These are phyloP conservation scores for Branchinecta sandiegonensis DNA, from an alignment of 2,888 invertebrate species.

Conservation along the genomic window DNA sequence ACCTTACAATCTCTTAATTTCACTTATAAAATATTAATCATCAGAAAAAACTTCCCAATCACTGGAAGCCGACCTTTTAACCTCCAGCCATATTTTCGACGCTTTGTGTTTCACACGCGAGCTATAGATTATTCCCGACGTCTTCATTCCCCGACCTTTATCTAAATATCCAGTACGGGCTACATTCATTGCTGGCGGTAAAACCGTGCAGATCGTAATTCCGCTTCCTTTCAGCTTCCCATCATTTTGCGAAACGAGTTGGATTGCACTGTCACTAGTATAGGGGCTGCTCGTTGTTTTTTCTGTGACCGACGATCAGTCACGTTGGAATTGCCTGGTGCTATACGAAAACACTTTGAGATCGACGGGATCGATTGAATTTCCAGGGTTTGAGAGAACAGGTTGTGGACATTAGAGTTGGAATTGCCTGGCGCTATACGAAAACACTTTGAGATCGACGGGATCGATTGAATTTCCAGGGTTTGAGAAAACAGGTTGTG, in stretches of 20 bases:
- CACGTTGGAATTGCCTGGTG: too few species aligned
- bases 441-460: too few species aligned
- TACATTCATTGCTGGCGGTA: slow-evolving; percentile 1
- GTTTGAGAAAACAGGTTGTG: too few species aligned
- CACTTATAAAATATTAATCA: not conserved
- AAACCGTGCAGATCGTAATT: slow-evolving; percentile 7
- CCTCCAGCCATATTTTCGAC: slow-evolving; percentile 2
- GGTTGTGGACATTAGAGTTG: too few species aligned
- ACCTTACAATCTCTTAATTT: not conserved
- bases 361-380: too few species aligned
- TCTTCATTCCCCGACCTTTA: not conserved
- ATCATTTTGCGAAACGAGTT: not conserved
- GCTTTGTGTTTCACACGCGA: slow-evolving; percentile 4
- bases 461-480: too few species aligned
- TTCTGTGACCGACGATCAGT: too few species aligned
- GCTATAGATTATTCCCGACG: not conserved
- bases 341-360: too few species aligned
- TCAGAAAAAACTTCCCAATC: slow-evolving; percentile 10
- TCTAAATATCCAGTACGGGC: slow-evolving; percentile 2
- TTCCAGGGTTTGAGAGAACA: too few species aligned
- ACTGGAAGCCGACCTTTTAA: not conserved
- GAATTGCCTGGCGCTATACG: too few species aligned
- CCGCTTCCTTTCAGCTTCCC: slow-evolving; percentile 8
- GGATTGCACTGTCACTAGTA: too few species aligned
- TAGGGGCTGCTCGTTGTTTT: too few species aligned